Percentiles rank a stretch among this genome's conserved stretches.
These are phyloP conservation scores for Erinaceus europaeus DNA, from an alignment of 2,113 vertebrate genomes.

Conservation along the genomic window DNA sequence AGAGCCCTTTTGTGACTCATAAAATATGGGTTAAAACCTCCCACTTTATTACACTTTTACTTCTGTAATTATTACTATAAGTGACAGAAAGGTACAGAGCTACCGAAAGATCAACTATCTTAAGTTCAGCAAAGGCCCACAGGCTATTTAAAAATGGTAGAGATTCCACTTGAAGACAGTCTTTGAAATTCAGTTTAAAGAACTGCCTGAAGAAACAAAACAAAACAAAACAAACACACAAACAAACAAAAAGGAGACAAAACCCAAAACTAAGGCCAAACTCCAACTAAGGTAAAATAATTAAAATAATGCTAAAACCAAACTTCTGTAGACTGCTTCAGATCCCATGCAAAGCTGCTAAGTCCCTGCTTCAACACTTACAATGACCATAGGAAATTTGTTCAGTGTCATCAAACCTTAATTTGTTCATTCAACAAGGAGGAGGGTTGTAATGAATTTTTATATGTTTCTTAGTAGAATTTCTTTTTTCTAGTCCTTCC, in stretches of 20 bases:
- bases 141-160: not conserved
- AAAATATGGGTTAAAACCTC: constrained; percentile 81
- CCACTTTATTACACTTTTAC: constrained; percentile 71
- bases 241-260: not conserved
- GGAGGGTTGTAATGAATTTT: not conserved
- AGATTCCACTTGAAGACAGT: not conserved
- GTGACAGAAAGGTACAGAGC: constrained; percentile 61
- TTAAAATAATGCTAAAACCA: not conserved
- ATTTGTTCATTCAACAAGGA: not conserved
- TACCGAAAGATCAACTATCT: constrained; percentile 68
- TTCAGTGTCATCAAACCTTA: not conserved
- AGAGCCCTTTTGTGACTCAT: constrained; percentile 83
- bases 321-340: not conserved
- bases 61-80: constrained; percentile 78
- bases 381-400: not conserved
- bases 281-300: not conserved
- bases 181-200: not conserved
- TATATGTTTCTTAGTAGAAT: not conserved
- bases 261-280: not conserved
- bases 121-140: constrained; percentile 26
- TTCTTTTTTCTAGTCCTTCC: not conserved
- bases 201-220: constrained; percentile 1
- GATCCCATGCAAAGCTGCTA: not conserved
- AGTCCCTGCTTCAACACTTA: not conserved
- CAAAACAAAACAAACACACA: not conserved